Conservation (phyloP, 2,888 invertebrate genomes). For the Strigamia maritima region DNA sequence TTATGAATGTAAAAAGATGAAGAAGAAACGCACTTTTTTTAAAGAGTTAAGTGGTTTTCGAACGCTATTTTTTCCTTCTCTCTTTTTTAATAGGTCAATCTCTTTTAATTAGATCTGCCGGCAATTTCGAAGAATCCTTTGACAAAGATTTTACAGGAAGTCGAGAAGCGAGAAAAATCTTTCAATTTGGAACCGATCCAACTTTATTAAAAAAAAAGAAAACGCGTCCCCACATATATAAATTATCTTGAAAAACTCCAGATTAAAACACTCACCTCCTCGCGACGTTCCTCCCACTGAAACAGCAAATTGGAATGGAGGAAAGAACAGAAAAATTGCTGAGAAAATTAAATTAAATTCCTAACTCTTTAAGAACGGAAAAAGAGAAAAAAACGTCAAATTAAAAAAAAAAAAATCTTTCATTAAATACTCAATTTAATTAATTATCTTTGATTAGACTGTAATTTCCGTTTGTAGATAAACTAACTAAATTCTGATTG, state of each 20-base stretch:
- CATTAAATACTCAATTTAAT: not conserved
- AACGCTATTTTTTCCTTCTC: not conserved
- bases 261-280: slow-evolving; percentile 19
- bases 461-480: too few relatives aligned
- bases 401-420: not conserved
- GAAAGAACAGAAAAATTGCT: not conserved
- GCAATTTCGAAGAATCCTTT: slow-evolving; percentile 25
- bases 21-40: not conserved
- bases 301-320: not conserved
- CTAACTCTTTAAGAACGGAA: not conserved
- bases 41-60: slow-evolving; percentile 11
- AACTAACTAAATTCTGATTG: too few relatives aligned
- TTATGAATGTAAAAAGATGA: not conserved
- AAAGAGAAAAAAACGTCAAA: not conserved
- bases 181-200: slow-evolving; percentile 27
- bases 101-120: slow-evolving; percentile 21
- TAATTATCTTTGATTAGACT: not conserved
- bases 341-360: slow-evolving; percentile 11
- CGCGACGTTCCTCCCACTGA: not conserved
- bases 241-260: slow-evolving; percentile 17
- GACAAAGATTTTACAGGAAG: slow-evolving; percentile 25
- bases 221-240: slow-evolving; percentile 6
- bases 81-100: slow-evolving; percentile 24
- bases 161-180: slow-evolving; percentile 24
- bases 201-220: slow-evolving; percentile 3